These are phyloP conservation scores for Amblyjoppa fuscipennis DNA, from an alignment of 2,888 invertebrate genomes.

Conservation along the genomic window DNA sequence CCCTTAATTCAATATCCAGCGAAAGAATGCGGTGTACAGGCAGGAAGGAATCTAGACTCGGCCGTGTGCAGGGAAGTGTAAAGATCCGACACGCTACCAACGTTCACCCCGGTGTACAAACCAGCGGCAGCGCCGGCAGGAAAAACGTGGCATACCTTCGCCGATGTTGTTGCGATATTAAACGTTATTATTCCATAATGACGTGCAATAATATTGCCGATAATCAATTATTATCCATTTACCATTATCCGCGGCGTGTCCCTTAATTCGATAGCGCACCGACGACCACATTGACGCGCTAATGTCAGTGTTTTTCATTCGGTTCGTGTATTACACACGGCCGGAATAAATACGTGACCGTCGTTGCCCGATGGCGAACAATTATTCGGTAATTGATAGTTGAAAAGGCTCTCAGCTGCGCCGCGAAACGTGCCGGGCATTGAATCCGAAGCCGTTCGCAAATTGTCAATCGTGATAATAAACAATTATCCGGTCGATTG, in stretches of 20 bases:
- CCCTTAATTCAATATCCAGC: conserved; percentile 11
- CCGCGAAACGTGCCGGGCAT: not conserved
- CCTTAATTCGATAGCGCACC: conserved; percentile 35
- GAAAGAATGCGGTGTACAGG: conserved; percentile 16
- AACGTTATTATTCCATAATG: conserved; percentile 59
- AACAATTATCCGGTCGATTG: conserved; percentile 39
- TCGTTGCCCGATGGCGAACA: conserved; percentile 9
- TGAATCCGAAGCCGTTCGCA: conserved; percentile 30
- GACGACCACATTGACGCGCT: conserved; percentile 18
- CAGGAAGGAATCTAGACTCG: conserved; percentile 54
- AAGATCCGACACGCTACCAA: conserved; percentile 41
- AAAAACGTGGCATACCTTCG: conserved; percentile 31
- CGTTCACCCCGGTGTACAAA: not conserved
- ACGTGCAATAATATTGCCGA: conserved; percentile 54
- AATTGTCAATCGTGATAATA: conserved; percentile 56
- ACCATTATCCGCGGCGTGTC: conserved; percentile 3
- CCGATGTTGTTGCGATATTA: conserved; percentile 42
- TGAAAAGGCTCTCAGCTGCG: conserved; percentile 25
- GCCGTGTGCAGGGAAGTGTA: conserved; percentile 56
- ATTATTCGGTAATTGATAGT: conserved; percentile 31
- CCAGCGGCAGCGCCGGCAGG: not conserved
- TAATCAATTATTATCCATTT: conserved; percentile 58
- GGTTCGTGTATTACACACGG: not conserved
- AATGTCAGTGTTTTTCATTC: conserved; percentile 26
- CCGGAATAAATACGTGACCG: conserved; percentile 2